These are phyloP conservation scores for Muscicapa comitata DNA, from an alignment of 2,797 vertebrate species.

Conservation along the genomic window DNA sequence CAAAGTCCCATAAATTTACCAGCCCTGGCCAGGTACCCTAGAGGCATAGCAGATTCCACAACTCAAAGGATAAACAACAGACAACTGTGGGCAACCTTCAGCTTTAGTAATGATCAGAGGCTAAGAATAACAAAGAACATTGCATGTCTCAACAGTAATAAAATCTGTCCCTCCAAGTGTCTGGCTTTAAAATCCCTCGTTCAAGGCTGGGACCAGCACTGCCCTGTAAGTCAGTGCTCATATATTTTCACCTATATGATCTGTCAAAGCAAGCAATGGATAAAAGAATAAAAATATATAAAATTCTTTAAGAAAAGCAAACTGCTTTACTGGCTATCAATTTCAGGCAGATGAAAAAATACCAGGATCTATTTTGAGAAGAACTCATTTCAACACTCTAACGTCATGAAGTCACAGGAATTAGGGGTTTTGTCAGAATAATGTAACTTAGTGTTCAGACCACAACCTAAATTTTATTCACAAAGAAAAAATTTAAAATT, in stretches of 20 bases:
- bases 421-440: neutral
- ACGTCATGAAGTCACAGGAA: neutral
- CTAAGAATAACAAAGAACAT: slow-evolving; percentile 48
- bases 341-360: slow-evolving; percentile 8
- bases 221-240: rapidly evolving
- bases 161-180: neutral
- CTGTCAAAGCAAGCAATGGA: neutral
- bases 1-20: neutral
- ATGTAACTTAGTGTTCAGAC: neutral
- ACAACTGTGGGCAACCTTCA: neutral
- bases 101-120: neutral
- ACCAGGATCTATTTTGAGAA: slow-evolving; percentile 4
- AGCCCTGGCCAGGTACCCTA: neutral
- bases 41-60: neutral
- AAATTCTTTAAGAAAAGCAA: neutral
- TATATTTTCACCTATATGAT: neutral
- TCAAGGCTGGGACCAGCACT: neutral
- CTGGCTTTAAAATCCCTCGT: neutral
- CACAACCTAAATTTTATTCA: slow-evolving; percentile 9
- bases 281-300: neutral
- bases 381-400: slow-evolving; percentile 1
- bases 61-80: neutral
- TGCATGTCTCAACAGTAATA: neutral
- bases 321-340: neutral
- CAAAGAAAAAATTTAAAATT: neutral